Percentiles rank a stretch among this genome's conserved stretches.
Evolutionary conservation across 1,140 invertebrate species (phyloP).

Genomic region (Orchesella cincta): DNA sequence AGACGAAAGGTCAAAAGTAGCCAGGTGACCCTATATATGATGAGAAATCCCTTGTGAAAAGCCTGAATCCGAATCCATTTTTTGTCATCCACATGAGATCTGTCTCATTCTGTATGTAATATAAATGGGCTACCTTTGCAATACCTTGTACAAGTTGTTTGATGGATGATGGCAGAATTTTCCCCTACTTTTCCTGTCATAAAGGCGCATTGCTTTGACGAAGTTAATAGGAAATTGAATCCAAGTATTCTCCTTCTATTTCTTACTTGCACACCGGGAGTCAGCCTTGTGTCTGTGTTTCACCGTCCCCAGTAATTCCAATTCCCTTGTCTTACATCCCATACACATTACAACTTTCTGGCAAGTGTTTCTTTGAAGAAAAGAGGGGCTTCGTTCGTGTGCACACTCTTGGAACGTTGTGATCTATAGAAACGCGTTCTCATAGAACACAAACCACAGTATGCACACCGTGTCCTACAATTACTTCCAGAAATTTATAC

Average conservation of each 20-base stretch:
- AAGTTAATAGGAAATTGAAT: constrained; percentile 22
- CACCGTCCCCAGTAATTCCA: constrained; percentile 13
- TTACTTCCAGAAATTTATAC: no score
- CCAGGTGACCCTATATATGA: constrained; percentile 26
- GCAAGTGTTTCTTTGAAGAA: no score
- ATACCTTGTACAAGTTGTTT: constrained; percentile 6
- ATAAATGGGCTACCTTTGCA: constrained; percentile 15
- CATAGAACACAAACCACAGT: no score
- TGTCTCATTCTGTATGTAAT: constrained; percentile 26
- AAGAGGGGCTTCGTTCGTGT: no score
- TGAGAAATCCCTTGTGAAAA: constrained; percentile 28
- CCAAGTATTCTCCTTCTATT: constrained; percentile 7
- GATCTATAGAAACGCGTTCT: no score
- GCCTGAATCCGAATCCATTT: constrained; percentile 24
- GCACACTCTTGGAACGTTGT: no score
- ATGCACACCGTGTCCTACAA: no score
- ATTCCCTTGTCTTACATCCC: neutral
- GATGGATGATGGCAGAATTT: constrained; percentile 15
- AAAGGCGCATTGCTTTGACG: constrained; percentile 14
- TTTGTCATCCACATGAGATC: constrained; percentile 28
- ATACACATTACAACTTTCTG: neutral
- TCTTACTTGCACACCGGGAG: neutral
- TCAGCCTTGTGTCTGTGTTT: neutral
- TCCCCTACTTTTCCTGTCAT: neutral
- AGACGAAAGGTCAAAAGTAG: constrained; percentile 20